phyloP scores from a whole-genome alignment of 1,140 invertebrate species.

The Amphibalanus amphitrite region DNA sequence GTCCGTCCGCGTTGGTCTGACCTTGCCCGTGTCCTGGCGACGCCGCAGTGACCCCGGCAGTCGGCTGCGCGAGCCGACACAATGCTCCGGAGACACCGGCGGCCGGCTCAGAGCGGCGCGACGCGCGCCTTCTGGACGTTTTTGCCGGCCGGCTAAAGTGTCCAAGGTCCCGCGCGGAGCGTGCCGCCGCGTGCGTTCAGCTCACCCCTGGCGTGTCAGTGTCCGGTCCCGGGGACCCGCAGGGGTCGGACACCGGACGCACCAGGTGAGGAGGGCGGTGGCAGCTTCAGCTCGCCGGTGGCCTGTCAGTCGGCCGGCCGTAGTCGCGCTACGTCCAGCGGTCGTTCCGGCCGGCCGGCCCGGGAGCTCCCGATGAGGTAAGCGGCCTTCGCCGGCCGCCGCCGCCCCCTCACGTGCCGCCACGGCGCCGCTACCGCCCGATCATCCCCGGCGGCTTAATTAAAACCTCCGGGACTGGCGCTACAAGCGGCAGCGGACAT shows the following conservation, averaged over 20 bases:
- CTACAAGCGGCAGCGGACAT: neutral
- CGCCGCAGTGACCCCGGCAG: neutral
- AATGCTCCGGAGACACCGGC: neutral
- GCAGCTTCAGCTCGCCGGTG: too few relatives aligned
- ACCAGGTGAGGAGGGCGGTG: too few relatives aligned
- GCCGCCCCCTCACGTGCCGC: too few relatives aligned
- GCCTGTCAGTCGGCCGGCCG: neutral
- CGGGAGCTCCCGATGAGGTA: too few relatives aligned
- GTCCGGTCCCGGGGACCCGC: neutral
- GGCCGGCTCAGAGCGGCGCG: neutral
- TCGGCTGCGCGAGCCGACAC: neutral
- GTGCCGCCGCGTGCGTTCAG: too few relatives aligned
- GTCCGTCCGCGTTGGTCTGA: neutral
- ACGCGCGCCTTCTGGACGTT: neutral
- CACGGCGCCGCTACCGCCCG: too few relatives aligned
- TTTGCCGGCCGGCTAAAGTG: constrained; percentile 1
- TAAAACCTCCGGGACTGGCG: neutral
- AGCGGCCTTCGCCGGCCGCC: too few relatives aligned
- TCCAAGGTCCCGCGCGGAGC: neutral
- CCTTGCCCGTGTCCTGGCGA: neutral
- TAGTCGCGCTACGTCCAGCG: too few relatives aligned
- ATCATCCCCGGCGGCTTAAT: neutral
- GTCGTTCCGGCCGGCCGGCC: too few relatives aligned
- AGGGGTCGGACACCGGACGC: neutral
- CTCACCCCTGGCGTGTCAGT: too few relatives aligned